Evolutionary conservation across 2,888 invertebrate species (phyloP).

Genomic region (Athripsodes cinereus): DNA sequence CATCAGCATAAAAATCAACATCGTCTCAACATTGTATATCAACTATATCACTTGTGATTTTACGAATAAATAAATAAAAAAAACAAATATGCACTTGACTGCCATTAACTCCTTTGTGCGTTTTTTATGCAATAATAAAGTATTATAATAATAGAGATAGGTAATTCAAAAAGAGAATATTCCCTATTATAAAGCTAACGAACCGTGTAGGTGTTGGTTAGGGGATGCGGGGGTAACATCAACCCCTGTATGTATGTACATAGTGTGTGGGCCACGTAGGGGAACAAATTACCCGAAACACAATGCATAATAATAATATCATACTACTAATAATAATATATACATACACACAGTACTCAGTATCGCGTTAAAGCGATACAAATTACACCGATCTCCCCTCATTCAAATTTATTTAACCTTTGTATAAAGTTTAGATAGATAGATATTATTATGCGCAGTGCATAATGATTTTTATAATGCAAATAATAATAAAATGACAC

Average conservation of each 20-base stretch:
- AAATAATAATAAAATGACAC: no score
- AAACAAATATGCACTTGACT: neutral
- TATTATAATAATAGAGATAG: neutral
- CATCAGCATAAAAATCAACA: no score
- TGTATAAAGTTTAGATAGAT: no score
- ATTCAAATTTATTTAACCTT: no score
- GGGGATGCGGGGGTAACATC: conserved; percentile 14
- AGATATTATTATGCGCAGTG: no score
- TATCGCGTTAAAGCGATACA: conserved; percentile 27
- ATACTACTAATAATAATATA: neutral
- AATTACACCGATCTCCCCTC: conserved; percentile 19
- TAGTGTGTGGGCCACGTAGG: conserved; percentile 10
- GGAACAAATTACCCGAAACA: conserved; percentile 23
- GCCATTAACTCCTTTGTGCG: neutral
- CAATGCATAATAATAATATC: conserved; percentile 28
- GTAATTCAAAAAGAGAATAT: conserved; percentile 7
- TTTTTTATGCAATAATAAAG: neutral
- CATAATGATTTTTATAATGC: no score
- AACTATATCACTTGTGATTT: no score
- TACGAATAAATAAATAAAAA: no score
- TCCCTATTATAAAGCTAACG: conserved; percentile 23
- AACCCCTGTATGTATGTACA: conserved; percentile 1
- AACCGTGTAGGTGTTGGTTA: conserved; percentile 26
- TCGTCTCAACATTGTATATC: no score
- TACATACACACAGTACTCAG: conserved; percentile 12